Percentiles rank a stretch among this genome's conserved stretches.
These are phyloP conservation scores for Tangara arthus DNA, from an alignment of 2,797 vertebrate genomes.

Conservation along the genomic window DNA sequence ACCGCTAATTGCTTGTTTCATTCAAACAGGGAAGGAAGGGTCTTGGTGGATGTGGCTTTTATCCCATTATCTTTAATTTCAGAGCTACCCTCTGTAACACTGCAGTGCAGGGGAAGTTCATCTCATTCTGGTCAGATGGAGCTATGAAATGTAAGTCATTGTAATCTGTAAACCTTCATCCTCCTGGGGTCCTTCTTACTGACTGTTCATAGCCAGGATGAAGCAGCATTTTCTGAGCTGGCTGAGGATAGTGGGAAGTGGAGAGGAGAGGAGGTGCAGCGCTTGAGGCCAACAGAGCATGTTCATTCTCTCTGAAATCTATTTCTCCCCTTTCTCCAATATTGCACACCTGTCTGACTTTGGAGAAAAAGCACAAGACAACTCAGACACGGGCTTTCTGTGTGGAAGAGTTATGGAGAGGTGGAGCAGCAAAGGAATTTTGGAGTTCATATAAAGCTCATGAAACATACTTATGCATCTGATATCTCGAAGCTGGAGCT, in stretches of 20 bases:
- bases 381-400: fast-evolving
- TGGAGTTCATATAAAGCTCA: background rate
- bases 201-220: background rate
- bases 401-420: background rate
- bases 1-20: background rate
- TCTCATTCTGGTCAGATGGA: background rate
- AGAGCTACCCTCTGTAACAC: background rate
- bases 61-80: background rate
- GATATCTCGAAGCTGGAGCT: background rate
- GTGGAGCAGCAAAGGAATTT: background rate
- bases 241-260: background rate
- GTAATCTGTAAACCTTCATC: background rate
- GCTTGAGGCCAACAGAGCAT: background rate
- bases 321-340: background rate
- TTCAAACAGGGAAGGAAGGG: background rate
- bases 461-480: background rate
- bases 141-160: background rate
- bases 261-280: background rate
- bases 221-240: background rate
- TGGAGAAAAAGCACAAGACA: background rate
- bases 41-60: background rate
- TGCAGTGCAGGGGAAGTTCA: background rate
- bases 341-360: background rate
- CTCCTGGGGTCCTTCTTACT: background rate
- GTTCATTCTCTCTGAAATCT: background rate